A percentile compares a stretch with the other conserved stretches of the same genome.
Evolutionary conservation across 2,888 invertebrate species (phyloP).

Genomic region (Polia nebulosa): DNA sequence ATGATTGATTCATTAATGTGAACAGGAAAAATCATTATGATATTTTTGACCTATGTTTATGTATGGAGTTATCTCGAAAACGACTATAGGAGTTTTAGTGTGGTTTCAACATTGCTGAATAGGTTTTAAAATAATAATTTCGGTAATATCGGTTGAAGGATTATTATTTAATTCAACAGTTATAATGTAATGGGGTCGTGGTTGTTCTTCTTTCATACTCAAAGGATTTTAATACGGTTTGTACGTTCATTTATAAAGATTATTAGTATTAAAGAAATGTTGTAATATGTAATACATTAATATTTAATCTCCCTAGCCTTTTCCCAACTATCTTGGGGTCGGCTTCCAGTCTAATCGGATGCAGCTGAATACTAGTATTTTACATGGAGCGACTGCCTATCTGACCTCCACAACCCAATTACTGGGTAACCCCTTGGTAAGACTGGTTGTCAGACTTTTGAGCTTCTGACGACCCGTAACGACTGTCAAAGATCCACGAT

Average conservation of each 20-base stretch:
- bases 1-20: slow-evolving; percentile 17
- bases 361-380: no score
- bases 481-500: no score
- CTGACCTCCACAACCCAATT: no score
- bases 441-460: no score
- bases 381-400: no score
- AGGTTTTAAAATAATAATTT: neutral
- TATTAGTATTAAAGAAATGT: no score
- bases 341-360: no score
- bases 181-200: neutral
- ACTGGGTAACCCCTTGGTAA: no score
- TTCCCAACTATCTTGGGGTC: no score
- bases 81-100: neutral
- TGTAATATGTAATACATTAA: neutral
- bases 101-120: slow-evolving; percentile 6
- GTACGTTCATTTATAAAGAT: neutral
- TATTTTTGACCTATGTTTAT: slow-evolving; percentile 23
- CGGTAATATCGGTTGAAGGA: neutral
- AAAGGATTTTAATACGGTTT: neutral
- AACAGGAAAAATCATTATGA: slow-evolving; percentile 36
- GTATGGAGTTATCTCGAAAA: slow-evolving; percentile 1
- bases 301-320: no score
- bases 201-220: neutral
- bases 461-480: no score
- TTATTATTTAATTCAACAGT: no score